Base-by-base conservation (phyloP, 2,113 vertebrate species). In the Asarcornis scutulata region DNA sequence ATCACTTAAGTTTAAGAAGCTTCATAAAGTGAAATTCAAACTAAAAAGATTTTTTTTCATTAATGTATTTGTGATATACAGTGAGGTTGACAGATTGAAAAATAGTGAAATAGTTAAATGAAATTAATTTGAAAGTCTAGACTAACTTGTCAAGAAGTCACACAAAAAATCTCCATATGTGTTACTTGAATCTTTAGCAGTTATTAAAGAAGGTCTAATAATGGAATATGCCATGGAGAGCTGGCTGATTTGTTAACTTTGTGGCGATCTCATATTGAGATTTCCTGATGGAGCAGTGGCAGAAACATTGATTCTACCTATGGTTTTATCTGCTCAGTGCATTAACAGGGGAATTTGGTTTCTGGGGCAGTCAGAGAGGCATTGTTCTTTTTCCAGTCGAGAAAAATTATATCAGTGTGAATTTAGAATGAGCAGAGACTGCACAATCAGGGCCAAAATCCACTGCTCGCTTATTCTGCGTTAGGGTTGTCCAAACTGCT, bases 341-440 rank as follows among this genome's bases (percentile, higher is more conserved):
- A 91, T 91, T 91, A 92, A 55, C 53, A 82, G 58, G 92, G 74
- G 93, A 94, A 94, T 96, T 87, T 95, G 66, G 69, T 89, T 95
- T 91, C 83, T 90, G 46, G 60, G 66, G 76, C 91, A 88, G 83
- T 27, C 68, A 90, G 56, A 52, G 88, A 75, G 58, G 80, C 88
- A 96, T 92, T 94, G 81, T 73, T 91, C 44, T 93, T 93, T 73
- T 78, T 87, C 88, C 91, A 94, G 7, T n/a, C 68, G 86, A 92
- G 83, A 93, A 83, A 81, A 93, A 90, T 94, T 90, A 82, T 60
- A 82, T 96, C 83, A 91, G 38, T 91, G 86, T 50, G 58, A 94
- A 92, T 92, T 89, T 2, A 81, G 34, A 68, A 82, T 73, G 77
- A 94, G 80, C 83, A 92, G 60, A 95, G 78, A 42, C 67, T 78